A percentile compares a stretch with the other conserved stretches of the same genome.
Conservation (phyloP, 2,888 invertebrate species). For the Gastracanthus pulcherrimus region DNA sequence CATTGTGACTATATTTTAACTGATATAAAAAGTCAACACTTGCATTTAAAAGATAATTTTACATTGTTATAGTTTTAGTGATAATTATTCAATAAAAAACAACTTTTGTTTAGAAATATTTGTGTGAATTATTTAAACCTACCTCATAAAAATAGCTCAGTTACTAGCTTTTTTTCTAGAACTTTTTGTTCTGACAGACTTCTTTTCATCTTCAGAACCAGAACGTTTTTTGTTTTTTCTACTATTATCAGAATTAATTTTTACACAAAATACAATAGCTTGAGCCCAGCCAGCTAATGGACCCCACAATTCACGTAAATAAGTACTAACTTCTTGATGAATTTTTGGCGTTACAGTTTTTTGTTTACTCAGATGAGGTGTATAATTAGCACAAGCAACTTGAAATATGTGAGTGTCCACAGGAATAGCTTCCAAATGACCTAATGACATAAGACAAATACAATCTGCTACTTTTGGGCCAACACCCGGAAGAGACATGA, state of each 20-base stretch:
- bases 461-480: slow-evolving; percentile 99
- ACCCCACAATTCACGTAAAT: slow-evolving; percentile 90
- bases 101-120: not conserved
- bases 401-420: slow-evolving; percentile 98
- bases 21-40: not conserved
- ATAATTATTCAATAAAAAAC: slow-evolving; percentile 39
- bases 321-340: slow-evolving; percentile 91
- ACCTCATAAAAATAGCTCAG: not conserved
- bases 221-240: slow-evolving; percentile 44
- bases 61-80: slow-evolving; percentile 30
- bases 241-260: slow-evolving; percentile 65
- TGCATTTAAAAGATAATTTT: slow-evolving; percentile 31
- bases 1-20: not conserved
- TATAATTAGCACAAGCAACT: slow-evolving; percentile 89
- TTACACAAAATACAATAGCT: slow-evolving; percentile 83
- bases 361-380: slow-evolving; percentile 85
- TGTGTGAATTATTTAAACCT: slow-evolving; percentile 6
- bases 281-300: slow-evolving; percentile 97
- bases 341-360: slow-evolving; percentile 90
- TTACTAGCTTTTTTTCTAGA: not conserved
- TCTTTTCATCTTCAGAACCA: not conserved
- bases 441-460: slow-evolving; percentile 96
- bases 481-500: slow-evolving; percentile 91
- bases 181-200: slow-evolving; percentile 5
- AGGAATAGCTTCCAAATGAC: slow-evolving; percentile 92